Percentiles rank a stretch among this genome's conserved stretches.
Evolutionary conservation across 2,113 vertebrate species (phyloP).

Genomic region (Halcyon senegalensis): DNA sequence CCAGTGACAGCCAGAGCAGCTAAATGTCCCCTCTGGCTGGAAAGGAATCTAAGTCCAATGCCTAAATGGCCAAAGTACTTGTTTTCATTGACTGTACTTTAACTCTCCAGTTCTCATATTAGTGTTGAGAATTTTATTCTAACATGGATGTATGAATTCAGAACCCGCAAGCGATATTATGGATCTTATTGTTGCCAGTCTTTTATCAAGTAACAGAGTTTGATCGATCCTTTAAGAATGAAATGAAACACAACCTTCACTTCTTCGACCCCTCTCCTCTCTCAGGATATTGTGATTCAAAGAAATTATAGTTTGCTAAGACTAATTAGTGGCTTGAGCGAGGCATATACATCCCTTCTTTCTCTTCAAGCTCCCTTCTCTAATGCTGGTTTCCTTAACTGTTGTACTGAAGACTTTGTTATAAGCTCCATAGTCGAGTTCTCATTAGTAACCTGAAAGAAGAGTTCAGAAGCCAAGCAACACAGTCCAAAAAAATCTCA

Average conservation of each 20-base stretch:
- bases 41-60: not conserved
- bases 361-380: not conserved
- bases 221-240: not conserved
- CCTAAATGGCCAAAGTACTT: not conserved
- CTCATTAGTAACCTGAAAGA: conserved; percentile 41
- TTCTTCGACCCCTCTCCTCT: not conserved
- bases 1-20: not conserved
- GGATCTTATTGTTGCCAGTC: not conserved
- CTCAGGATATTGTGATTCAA: not conserved
- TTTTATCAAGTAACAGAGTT: not conserved
- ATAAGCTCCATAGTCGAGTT: not conserved
- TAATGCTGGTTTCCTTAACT: not conserved
- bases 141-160: not conserved
- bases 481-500: not conserved
- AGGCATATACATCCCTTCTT: not conserved
- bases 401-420: not conserved
- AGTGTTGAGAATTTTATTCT: not conserved
- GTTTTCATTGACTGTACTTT: not conserved
- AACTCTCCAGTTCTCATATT: not conserved
- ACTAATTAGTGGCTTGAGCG: conserved; percentile 22
- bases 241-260: not conserved
- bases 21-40: not conserved
- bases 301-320: conserved; percentile 12
- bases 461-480: not conserved
- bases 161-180: not conserved